Conservation (phyloP, 2,113 vertebrate genomes). For the Gymnogyps californianus region DNA sequence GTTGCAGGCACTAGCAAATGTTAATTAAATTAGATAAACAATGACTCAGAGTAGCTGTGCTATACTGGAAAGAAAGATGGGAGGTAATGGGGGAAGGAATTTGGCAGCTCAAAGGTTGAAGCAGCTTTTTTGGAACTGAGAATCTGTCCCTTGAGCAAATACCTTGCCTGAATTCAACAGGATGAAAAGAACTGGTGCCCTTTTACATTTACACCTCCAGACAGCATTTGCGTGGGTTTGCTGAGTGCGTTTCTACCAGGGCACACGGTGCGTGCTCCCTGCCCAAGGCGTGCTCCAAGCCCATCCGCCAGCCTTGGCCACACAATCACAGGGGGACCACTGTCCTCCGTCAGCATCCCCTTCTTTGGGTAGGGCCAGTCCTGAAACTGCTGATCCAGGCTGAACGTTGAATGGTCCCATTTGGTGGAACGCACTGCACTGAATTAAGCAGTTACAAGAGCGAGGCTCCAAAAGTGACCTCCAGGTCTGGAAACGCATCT, state of each 20-base stretch:
- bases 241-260: not conserved
- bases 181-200: not conserved
- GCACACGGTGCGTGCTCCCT: accelerated
- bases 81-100: slow-evolving; percentile 36
- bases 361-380: not conserved
- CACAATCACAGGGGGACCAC: not conserved
- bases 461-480: not conserved
- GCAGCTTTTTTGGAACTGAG: slow-evolving; percentile 32
- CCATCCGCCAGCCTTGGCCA: not conserved
- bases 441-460: not conserved
- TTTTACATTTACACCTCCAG: slow-evolving; percentile 4
- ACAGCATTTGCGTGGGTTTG: not conserved
- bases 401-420: accelerated
- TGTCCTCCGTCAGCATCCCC: not conserved
- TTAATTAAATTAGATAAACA: slow-evolving; percentile 82
- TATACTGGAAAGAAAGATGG: slow-evolving; percentile 48
- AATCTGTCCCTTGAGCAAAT: slow-evolving; percentile 15
- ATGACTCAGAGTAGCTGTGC: slow-evolving; percentile 74
- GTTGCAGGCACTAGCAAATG: slow-evolving; percentile 74
- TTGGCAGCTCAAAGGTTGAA: slow-evolving; percentile 62
- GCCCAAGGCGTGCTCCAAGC: not conserved
- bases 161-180: slow-evolving; percentile 6
- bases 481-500: not conserved
- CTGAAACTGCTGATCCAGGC: not conserved
- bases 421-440: not conserved